A percentile compares a stretch with the other conserved stretches of the same genome.
Conservation (phyloP, 2,113 vertebrate species). For the Gallinago undulata region DNA sequence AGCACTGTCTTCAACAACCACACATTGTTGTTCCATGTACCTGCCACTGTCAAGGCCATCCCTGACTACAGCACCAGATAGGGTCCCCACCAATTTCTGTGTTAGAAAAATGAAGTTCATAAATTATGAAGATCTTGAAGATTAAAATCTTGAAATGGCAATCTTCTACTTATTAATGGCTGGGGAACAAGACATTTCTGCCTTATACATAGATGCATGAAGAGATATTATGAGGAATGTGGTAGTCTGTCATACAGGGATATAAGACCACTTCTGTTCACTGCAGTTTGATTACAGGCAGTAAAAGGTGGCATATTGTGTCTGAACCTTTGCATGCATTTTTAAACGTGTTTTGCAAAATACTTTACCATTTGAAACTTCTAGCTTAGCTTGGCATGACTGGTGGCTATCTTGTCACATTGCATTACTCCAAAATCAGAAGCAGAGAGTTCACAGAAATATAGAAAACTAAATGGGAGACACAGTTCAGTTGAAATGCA, state of each 20-base stretch:
- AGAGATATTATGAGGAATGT: background rate
- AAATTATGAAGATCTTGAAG: background rate
- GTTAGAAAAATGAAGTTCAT: background rate
- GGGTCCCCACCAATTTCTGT: background rate
- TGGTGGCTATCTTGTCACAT: slow-evolving; percentile 28
- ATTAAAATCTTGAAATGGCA: background rate
- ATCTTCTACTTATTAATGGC: background rate
- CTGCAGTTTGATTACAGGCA: background rate
- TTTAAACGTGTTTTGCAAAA: background rate
- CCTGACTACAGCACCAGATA: background rate
- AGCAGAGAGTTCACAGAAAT: background rate
- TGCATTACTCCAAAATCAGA: background rate
- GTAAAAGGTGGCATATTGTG: background rate
- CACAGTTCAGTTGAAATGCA: background rate
- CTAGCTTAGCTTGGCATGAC: background rate
- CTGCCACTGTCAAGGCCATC: background rate
- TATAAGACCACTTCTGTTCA: background rate
- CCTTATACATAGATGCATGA: background rate
- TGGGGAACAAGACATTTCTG: background rate
- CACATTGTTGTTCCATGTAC: background rate
- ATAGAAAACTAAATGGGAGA: background rate
- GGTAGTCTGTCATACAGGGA: background rate
- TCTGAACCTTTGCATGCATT: background rate
- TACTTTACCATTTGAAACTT: background rate
- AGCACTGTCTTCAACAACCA: background rate